These are phyloP conservation scores for Leptinotarsa defecta DNA, from an alignment of 1,140 invertebrate genomes.

Conservation along the genomic window DNA sequence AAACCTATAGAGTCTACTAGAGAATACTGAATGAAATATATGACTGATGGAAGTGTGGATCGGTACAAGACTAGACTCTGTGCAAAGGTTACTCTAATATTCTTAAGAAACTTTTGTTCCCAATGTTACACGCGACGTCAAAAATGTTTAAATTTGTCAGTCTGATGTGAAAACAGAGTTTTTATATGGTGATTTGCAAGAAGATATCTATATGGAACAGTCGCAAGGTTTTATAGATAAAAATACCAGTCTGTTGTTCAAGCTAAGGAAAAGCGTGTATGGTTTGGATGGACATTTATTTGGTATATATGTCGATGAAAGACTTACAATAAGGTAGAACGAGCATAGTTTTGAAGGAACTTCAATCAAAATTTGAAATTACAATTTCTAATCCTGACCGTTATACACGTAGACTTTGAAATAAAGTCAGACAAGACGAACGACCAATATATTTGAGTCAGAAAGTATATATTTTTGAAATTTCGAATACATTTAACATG, in stretches of 20 bases:
- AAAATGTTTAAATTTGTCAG: conserved; percentile 16
- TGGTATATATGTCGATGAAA: not conserved
- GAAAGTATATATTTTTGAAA: not conserved
- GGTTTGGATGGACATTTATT: not conserved
- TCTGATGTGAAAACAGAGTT: conserved; percentile 57
- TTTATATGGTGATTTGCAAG: conserved; percentile 51
- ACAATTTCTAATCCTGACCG: not conserved
- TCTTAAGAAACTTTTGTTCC: no score
- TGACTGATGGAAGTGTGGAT: no score
- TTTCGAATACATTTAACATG: no score
- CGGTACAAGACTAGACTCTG: no score
- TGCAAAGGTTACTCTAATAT: no score
- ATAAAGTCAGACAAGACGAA: not conserved
- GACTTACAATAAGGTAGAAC: not conserved
- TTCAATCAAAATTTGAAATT: not conserved
- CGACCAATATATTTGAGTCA: not conserved
- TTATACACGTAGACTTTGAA: not conserved
- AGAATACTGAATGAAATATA: no score
- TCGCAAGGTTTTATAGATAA: conserved; percentile 51
- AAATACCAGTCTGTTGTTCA: not conserved
- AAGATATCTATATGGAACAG: conserved; percentile 53
- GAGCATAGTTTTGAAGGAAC: not conserved
- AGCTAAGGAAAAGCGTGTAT: not conserved
- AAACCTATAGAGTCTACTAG: no score
- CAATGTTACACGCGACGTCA: not conserved